Percentiles rank a stretch among this genome's conserved stretches.
These are phyloP conservation scores for Vidua chalybeata DNA, from an alignment of 2,113 vertebrate species.

Conservation along the genomic window DNA sequence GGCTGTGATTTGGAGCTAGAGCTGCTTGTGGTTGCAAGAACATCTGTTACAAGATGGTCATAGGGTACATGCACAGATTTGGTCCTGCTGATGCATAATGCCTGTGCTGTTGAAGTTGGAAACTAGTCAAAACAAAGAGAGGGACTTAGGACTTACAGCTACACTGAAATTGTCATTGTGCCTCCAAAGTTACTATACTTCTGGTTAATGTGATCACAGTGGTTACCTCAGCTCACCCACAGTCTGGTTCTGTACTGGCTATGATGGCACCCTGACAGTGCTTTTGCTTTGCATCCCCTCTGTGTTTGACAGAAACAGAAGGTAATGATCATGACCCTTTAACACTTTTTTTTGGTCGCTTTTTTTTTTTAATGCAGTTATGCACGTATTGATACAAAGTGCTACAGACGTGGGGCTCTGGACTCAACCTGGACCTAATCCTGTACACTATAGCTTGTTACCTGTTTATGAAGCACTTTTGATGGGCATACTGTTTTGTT, in stretches of 20 bases:
- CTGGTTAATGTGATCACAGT: not conserved
- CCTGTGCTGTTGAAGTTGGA: not conserved
- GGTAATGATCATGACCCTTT: not conserved
- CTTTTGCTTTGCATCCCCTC: not conserved
- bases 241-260: not conserved
- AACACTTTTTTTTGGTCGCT: not conserved
- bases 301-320: not conserved
- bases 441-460: not conserved
- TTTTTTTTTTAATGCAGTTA: not conserved
- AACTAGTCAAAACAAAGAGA: slow-evolving; percentile 12
- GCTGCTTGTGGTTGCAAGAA: slow-evolving; percentile 37
- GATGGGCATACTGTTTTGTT: not conserved
- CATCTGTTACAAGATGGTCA: slow-evolving; percentile 31
- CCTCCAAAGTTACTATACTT: not conserved
- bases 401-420: not conserved
- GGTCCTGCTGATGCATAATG: slow-evolving; percentile 21
- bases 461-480: not conserved
- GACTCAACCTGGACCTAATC: not conserved
- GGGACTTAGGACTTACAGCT: not conserved
- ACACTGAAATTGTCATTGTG: not conserved
- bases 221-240: not conserved
- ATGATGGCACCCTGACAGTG: not conserved
- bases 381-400: not conserved
- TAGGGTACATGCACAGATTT: not conserved
- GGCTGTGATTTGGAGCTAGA: slow-evolving; percentile 21